Conservation (phyloP, 2,888 invertebrate species). For the Pammene fasciana region DNA sequence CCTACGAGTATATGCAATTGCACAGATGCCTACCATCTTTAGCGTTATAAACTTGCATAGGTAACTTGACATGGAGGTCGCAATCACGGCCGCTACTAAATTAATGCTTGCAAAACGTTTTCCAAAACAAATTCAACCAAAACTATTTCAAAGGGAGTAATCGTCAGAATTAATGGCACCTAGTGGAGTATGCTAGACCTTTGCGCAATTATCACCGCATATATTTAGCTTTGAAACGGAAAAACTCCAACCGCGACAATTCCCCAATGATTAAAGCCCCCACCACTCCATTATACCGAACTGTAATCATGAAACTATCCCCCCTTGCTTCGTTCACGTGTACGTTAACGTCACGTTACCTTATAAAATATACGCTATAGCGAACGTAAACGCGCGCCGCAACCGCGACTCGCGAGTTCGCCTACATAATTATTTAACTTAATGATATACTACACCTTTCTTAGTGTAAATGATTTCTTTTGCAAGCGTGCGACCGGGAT, state of each 20-base stretch:
- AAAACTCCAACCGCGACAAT: slow-evolving; percentile 56
- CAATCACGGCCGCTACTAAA: background rate
- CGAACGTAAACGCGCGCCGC: slow-evolving; percentile 52
- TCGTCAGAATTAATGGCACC: slow-evolving; percentile 19
- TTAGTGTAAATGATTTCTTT: slow-evolving; percentile 73
- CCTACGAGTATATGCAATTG: no score
- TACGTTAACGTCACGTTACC: slow-evolving; percentile 51
- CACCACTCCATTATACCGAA: slow-evolving; percentile 72
- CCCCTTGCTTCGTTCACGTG: slow-evolving; percentile 45
- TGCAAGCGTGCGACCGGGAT: slow-evolving; percentile 55
- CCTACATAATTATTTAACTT: slow-evolving; percentile 80
- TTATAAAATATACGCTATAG: background rate
- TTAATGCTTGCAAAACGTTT: slow-evolving; percentile 23
- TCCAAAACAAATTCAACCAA: slow-evolving; percentile 28
- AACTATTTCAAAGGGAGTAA: slow-evolving; percentile 38
- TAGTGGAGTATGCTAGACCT: slow-evolving; percentile 32
- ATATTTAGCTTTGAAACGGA: slow-evolving; percentile 36
- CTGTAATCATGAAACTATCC: slow-evolving; percentile 77
- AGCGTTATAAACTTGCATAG: no score
- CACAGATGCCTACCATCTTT: no score
- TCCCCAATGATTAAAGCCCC: slow-evolving; percentile 79
- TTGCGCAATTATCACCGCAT: slow-evolving; percentile 36
- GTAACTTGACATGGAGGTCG: no score
- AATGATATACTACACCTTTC: slow-evolving; percentile 80
- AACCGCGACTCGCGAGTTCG: slow-evolving; percentile 48